A percentile compares a stretch with the other conserved stretches of the same genome.
These are phyloP conservation scores for Sitta carolinensis DNA, from an alignment of 2,797 vertebrate genomes.

Conservation along the genomic window DNA sequence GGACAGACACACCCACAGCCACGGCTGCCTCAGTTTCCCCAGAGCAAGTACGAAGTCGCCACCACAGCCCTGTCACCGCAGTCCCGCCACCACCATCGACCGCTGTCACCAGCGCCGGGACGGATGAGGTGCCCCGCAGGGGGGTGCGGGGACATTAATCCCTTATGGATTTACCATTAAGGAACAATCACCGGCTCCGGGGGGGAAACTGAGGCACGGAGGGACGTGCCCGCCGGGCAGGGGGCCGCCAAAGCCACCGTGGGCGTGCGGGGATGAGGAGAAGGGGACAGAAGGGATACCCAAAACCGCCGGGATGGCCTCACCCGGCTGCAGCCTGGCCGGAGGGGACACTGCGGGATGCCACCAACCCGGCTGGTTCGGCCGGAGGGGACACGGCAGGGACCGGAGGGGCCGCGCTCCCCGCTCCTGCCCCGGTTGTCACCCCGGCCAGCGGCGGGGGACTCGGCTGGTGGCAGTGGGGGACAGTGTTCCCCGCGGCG, in stretches of 20 bases:
- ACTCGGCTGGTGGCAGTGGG: not conserved
- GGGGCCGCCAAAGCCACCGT: not conserved
- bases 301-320: not conserved
- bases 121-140: constrained; percentile 46
- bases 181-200: not conserved
- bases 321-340: accelerated
- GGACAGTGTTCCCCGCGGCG: not conserved
- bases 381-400: not conserved
- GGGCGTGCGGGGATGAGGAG: not conserved
- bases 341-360: accelerated
- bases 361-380: not conserved
- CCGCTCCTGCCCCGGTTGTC: not conserved
- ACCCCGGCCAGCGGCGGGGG: not conserved
- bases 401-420: not conserved
- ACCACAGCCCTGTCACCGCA: not conserved
- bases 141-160: not conserved
- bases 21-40: not conserved
- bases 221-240: not conserved
- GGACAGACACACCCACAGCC: not conserved
- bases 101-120: constrained; percentile 12
- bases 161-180: not conserved
- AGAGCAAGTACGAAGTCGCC: not conserved
- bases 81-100: not conserved
- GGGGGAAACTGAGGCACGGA: constrained; percentile 17
- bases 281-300: not conserved